Conservation (phyloP, 2,888 invertebrate genomes). For the Lasiommata megera region DNA sequence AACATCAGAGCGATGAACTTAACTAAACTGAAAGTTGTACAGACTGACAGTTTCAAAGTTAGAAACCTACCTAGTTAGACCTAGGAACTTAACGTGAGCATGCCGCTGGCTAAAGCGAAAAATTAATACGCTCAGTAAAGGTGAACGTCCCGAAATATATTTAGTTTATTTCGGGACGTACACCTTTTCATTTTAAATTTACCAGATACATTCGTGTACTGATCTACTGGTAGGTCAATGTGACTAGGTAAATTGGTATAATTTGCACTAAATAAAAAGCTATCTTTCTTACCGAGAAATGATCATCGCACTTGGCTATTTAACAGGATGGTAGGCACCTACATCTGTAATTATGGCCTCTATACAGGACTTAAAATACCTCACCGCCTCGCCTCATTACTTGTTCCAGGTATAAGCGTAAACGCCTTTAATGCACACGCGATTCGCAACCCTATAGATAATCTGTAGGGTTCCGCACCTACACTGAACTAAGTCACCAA, state of each 20-base stretch:
- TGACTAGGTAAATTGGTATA: background rate
- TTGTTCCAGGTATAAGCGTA: conserved; percentile 44
- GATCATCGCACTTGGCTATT: conserved; percentile 61
- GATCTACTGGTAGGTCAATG: no score
- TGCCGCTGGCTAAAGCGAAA: no score
- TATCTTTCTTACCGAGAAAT: conserved; percentile 29
- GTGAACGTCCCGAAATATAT: no score
- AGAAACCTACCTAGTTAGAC: no score
- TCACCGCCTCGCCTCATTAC: conserved; percentile 59
- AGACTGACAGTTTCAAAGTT: no score
- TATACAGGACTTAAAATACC: conserved; percentile 67
- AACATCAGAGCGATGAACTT: no score
- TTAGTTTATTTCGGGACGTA: no score
- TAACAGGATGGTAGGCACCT: conserved; percentile 55
- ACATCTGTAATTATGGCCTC: conserved; percentile 73
- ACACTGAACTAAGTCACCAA: background rate
- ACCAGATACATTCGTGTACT: no score
- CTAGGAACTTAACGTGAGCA: no score
- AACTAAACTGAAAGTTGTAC: no score
- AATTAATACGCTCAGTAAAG: no score
- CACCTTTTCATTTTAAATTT: no score
- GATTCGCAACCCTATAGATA: conserved; percentile 50
- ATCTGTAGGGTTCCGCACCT: background rate
- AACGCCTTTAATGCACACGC: conserved; percentile 45
- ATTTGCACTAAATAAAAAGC: conserved; percentile 3